Percentiles rank a stretch among this genome's conserved stretches.
Conservation (phyloP, 2,888 invertebrate genomes). For the Tetragnatha montana region DNA sequence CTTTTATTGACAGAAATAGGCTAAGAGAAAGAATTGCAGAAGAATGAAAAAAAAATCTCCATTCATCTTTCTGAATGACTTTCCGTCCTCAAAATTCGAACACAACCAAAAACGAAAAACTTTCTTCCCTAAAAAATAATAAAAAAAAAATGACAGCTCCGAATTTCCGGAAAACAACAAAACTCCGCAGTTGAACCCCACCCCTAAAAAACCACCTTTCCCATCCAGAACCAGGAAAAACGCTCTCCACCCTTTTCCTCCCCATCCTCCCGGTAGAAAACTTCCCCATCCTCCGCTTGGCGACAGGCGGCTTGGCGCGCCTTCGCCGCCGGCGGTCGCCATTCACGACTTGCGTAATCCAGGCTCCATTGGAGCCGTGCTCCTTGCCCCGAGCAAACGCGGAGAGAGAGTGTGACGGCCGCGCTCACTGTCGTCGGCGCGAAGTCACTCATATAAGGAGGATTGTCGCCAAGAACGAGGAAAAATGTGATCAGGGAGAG, state of each 20-base stretch:
- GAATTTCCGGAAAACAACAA: no score
- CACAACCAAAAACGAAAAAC: no score
- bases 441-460: not conserved
- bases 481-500: not conserved
- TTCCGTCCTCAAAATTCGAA: no score
- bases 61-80: no score
- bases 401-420: not conserved
- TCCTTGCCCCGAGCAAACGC: conserved; percentile 28
- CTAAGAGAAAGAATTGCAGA: no score
- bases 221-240: not conserved
- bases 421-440: conserved; percentile 5
- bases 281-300: not conserved
- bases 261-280: not conserved
- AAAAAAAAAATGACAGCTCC: no score
- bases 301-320: conserved; percentile 31
- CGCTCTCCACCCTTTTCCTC: not conserved
- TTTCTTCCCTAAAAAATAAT: no score
- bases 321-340: not conserved
- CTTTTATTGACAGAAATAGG: no score
- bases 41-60: no score
- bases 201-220: not conserved
- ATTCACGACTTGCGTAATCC: conserved; percentile 41
- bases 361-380: conserved; percentile 42
- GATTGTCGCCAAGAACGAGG: not conserved
- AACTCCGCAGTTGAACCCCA: no score